These are phyloP conservation scores for Butorides virescens DNA, from an alignment of 2,113 vertebrate species.

Conservation along the genomic window DNA sequence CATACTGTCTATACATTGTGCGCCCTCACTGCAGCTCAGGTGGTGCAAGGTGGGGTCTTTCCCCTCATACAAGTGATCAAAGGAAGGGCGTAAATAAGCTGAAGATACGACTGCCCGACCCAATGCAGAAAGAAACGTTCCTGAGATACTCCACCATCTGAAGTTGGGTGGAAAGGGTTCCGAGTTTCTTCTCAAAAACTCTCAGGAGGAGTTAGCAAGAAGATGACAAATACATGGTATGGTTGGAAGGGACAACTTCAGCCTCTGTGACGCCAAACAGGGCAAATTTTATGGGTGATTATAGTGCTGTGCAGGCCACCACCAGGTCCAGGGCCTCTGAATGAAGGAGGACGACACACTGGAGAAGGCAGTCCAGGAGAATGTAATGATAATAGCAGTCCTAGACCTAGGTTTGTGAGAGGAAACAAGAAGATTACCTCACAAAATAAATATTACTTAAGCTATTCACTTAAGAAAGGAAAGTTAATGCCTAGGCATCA, in stretches of 20 bases:
- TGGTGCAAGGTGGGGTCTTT: neutral
- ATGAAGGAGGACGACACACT: neutral
- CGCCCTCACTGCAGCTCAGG: neutral
- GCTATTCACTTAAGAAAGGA: slow-evolving; percentile 31
- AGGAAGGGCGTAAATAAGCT: neutral
- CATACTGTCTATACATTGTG: rapidly evolving
- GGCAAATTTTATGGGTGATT: neutral
- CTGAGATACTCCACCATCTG: neutral
- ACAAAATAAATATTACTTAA: slow-evolving; percentile 60
- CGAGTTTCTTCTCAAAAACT: neutral
- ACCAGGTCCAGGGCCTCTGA: neutral
- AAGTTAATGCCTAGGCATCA: slow-evolving; percentile 48
- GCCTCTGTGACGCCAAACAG: neutral
- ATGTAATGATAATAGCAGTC: neutral
- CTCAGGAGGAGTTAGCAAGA: neutral
- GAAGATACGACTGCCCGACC: neutral
- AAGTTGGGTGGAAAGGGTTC: neutral
- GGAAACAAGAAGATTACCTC: slow-evolving; percentile 57
- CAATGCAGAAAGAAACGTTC: neutral
- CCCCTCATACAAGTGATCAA: rapidly evolving
- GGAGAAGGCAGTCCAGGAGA: neutral
- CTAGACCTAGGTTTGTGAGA: neutral
- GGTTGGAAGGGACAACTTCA: neutral
- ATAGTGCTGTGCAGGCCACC: neutral
- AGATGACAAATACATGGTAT: rapidly evolving